phyloP scores from a whole-genome alignment of 2,888 invertebrate genomes.

The Macroteleia sp. region DNA sequence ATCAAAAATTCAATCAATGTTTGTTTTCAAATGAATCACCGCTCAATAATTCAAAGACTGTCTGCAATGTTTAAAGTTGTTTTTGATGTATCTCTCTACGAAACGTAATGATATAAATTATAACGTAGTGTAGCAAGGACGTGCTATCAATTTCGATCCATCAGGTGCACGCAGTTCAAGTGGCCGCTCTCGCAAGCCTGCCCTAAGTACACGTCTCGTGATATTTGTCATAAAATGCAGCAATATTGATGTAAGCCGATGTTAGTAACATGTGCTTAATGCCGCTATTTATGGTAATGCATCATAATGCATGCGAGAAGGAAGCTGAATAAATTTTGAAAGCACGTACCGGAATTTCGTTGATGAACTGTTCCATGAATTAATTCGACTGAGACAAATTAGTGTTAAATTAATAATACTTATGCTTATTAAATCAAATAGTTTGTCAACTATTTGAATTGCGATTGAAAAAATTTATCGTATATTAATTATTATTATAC shows the following conservation, averaged over 20 bases:
- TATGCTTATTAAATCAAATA: no score
- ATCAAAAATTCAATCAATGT: no score
- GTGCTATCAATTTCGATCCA: constrained; percentile 56
- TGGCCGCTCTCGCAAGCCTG: no score
- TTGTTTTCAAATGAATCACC: no score
- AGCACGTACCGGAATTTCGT: neutral
- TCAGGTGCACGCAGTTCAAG: constrained; percentile 44
- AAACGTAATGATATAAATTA: constrained; percentile 40
- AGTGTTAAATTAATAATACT: no score
- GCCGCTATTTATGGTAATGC: constrained; percentile 39
- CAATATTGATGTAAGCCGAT: constrained; percentile 36
- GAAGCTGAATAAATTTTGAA: constrained; percentile 13
- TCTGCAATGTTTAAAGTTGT: constrained; percentile 18
- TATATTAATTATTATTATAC: no score
- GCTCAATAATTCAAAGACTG: neutral
- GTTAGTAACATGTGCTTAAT: constrained; percentile 33
- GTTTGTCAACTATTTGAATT: no score
- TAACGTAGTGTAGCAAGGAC: constrained; percentile 40
- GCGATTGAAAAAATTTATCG: no score
- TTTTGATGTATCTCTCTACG: constrained; percentile 18
- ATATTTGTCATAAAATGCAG: constrained; percentile 50
- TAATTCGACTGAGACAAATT: no score
- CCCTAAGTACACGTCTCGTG: constrained; percentile 42
- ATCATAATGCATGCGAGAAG: constrained; percentile 27
- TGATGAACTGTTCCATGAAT: constrained; percentile 1